Percentiles rank a stretch among this genome's conserved stretches.
Evolutionary conservation across 1,140 invertebrate species (phyloP).

Genomic region (Diachasmimorpha longicaudata): DNA sequence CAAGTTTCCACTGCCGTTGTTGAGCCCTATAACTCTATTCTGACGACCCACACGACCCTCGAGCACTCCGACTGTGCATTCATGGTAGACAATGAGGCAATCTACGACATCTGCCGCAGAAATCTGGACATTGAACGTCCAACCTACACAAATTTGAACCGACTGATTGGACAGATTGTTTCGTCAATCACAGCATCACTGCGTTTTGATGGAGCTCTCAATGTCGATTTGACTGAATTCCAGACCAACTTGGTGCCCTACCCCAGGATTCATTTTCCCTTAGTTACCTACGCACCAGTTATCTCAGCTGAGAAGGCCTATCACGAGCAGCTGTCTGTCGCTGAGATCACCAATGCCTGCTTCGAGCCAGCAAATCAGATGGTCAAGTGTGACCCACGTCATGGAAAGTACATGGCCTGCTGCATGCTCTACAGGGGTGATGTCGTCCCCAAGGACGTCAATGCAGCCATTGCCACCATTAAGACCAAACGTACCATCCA

Average conservation of each 20-base stretch:
- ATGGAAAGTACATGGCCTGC: slow-evolving; percentile 64
- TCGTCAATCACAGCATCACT: slow-evolving; percentile 70
- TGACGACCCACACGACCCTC: slow-evolving; percentile 70
- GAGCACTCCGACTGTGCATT: slow-evolving; percentile 72
- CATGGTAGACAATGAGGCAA: slow-evolving; percentile 55
- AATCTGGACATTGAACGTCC: slow-evolving; percentile 75
- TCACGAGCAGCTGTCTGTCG: slow-evolving; percentile 36
- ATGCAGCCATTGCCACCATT: slow-evolving; percentile 22
- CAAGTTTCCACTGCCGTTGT: slow-evolving; percentile 67
- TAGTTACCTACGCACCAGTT: slow-evolving; percentile 68
- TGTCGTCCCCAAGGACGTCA: slow-evolving; percentile 73
- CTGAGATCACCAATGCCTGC: slow-evolving; percentile 57
- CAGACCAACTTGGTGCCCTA: slow-evolving; percentile 28
- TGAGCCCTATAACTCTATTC: slow-evolving; percentile 74
- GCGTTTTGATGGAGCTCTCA: slow-evolving; percentile 42
- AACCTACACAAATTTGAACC: slow-evolving; percentile 78
- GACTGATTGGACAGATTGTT: slow-evolving; percentile 73
- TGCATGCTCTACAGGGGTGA: slow-evolving; percentile 70
- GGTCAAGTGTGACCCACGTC: slow-evolving; percentile 68
- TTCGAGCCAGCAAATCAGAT: slow-evolving; percentile 72
- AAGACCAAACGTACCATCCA: slow-evolving; percentile 26
- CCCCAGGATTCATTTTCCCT: slow-evolving; percentile 22
- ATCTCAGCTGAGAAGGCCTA: slow-evolving; percentile 64
- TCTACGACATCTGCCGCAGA: slow-evolving; percentile 25
- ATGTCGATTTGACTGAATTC: slow-evolving; percentile 30